Evolutionary conservation across 2,113 vertebrate species (phyloP).

Genomic region (Ifrita kowaldi): DNA sequence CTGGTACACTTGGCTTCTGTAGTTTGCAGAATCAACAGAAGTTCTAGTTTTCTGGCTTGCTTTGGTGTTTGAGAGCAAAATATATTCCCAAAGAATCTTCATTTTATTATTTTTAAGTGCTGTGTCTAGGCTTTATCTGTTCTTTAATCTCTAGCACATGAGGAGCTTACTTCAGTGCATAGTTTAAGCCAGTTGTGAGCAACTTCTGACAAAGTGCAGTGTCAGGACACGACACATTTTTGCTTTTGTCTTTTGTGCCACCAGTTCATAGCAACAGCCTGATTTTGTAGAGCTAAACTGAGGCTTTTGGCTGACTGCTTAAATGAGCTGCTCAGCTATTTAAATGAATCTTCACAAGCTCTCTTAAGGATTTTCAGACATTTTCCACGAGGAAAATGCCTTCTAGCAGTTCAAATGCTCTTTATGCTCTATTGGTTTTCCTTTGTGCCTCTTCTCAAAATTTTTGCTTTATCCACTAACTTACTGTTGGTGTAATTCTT

Average conservation of each 20-base stretch:
- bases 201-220: neutral
- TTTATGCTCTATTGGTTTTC: conserved; percentile 51
- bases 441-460: neutral
- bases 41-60: neutral
- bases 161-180: neutral
- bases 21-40: neutral
- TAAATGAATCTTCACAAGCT: conserved; percentile 25
- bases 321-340: conserved; percentile 25
- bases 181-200: neutral
- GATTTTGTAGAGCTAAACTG: neutral
- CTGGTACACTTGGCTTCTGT: neutral
- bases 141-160: neutral
- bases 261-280: neutral
- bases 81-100: neutral
- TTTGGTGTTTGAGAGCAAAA: neutral
- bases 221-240: neutral
- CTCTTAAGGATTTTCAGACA: conserved; percentile 17
- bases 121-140: neutral
- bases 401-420: conserved; percentile 18
- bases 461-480: conserved; percentile 25
- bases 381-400: conserved; percentile 38
- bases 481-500: neutral
- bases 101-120: neutral
- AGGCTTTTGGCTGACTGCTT: neutral
- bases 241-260: neutral